Percentiles rank a stretch among this genome's conserved stretches.
phyloP scores from a whole-genome alignment of 2,113 vertebrate genomes.

The Synodontis membranacea region DNA sequence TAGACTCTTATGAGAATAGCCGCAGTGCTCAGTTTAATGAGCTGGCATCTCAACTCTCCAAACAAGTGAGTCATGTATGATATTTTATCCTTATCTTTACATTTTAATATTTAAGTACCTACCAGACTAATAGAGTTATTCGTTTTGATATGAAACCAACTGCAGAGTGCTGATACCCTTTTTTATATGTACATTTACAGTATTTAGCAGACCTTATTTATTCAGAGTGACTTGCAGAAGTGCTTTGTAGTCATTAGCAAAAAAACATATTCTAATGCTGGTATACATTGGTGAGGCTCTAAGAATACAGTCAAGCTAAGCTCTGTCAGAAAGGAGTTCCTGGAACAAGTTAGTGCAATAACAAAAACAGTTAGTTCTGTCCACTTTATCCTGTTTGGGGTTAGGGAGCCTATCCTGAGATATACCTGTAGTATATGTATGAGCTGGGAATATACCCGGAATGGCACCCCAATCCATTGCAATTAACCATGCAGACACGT shows the following conservation, averaged over 20 bases:
- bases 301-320: neutral
- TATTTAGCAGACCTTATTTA: neutral
- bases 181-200: neutral
- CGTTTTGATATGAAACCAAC: neutral
- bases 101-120: neutral
- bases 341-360: neutral
- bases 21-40: conserved; percentile 55
- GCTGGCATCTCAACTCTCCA: conserved; percentile 56
- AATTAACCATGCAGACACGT: neutral
- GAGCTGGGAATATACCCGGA: neutral
- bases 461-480: neutral
- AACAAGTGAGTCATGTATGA: conserved; percentile 57
- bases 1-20: conserved; percentile 58
- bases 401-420: neutral
- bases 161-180: neutral
- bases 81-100: neutral
- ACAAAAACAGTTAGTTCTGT: neutral
- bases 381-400: neutral
- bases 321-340: neutral
- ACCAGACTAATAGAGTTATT: neutral
- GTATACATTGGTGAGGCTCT: neutral
- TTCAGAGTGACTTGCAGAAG: neutral
- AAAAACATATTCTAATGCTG: neutral
- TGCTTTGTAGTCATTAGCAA: neutral
- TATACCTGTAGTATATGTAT: too few species aligned